These are phyloP conservation scores for Morinoia aosen DNA, from an alignment of 2,888 invertebrate species.

Conservation along the genomic window DNA sequence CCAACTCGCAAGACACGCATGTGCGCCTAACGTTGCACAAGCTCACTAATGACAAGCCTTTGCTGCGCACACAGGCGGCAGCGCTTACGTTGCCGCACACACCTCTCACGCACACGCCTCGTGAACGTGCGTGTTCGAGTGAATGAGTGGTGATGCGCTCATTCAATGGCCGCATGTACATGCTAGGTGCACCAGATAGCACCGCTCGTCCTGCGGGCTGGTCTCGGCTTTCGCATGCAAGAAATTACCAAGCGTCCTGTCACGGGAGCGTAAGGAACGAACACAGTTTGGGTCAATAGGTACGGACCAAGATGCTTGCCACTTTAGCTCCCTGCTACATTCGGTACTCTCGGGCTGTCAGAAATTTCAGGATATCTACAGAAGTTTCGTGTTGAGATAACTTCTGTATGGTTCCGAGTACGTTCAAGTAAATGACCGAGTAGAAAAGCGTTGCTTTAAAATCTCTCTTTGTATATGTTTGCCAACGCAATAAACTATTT, in stretches of 20 bases:
- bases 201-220: background rate
- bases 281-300: background rate
- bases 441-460: background rate
- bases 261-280: background rate
- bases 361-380: background rate
- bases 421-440: background rate
- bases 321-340: background rate
- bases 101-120: background rate
- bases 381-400: background rate
- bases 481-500: background rate
- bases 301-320: background rate
- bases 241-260: background rate
- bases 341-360: background rate
- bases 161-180: slow-evolving; percentile 3
- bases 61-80: background rate
- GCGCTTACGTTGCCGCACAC: background rate
- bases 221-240: background rate
- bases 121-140: background rate
- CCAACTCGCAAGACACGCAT: background rate
- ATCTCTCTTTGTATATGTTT: background rate
- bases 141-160: background rate
- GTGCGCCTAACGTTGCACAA: background rate
- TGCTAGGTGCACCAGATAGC: background rate
- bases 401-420: background rate
- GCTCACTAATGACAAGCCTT: background rate